A percentile compares a stretch with the other conserved stretches of the same genome.
These are phyloP conservation scores for Desoria tigrina DNA, from an alignment of 2,888 invertebrate species.

Conservation along the genomic window DNA sequence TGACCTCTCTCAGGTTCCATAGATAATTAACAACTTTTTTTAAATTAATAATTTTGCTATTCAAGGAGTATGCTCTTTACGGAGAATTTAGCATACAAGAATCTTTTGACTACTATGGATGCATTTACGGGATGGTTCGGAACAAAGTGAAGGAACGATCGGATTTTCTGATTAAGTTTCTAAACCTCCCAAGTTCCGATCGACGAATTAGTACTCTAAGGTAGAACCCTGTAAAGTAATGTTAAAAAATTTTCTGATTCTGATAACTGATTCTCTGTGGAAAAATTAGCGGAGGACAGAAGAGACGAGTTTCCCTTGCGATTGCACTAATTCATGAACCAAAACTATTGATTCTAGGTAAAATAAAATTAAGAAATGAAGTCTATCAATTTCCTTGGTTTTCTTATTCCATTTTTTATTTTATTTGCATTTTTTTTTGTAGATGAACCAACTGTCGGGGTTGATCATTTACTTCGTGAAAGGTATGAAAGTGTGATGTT, in stretches of 20 bases:
- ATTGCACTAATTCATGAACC: slow-evolving; percentile 58
- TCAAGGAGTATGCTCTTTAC: slow-evolving; percentile 77
- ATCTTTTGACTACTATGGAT: slow-evolving; percentile 39
- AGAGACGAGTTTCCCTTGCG: slow-evolving; percentile 58
- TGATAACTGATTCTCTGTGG: neutral
- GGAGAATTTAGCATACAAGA: slow-evolving; percentile 91
- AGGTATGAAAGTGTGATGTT: no score
- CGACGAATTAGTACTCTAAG: slow-evolving; percentile 59
- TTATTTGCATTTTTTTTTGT: no score
- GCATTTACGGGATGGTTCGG: slow-evolving; percentile 40
- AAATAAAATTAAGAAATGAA: no score
- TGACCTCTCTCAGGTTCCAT: neutral
- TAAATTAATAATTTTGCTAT: no score
- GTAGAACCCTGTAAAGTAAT: slow-evolving; percentile 56
- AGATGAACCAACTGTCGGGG: no score
- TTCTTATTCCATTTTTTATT: no score
- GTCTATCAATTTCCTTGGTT: no score
- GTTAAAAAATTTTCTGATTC: neutral
- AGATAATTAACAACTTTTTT: no score
- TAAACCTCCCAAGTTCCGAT: slow-evolving; percentile 34
- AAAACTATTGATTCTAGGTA: slow-evolving; percentile 75
- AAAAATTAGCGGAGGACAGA: slow-evolving; percentile 58
- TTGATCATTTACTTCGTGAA: no score
- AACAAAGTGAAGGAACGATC: slow-evolving; percentile 32
- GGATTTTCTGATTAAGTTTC: slow-evolving; percentile 37